Evolutionary conservation across 2,888 invertebrate species (phyloP), one percentile per base, ranked within the genome.

Genomic region (Caenorhabditis japonica): DNA sequence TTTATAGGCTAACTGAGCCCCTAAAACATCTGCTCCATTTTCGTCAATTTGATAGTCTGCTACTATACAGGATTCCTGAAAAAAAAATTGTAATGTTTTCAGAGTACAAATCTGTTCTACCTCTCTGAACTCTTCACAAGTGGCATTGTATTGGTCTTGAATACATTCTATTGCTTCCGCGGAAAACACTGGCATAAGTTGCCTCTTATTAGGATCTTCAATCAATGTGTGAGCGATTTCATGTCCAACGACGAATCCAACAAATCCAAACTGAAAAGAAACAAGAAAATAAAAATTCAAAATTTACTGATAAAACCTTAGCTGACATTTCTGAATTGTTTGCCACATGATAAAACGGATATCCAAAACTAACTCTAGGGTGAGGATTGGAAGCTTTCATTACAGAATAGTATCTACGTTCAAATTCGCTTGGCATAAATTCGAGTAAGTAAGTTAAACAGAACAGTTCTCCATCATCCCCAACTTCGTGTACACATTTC

Each of bases 1-100:
- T 33, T 34, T 33, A 17, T 58, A 58, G 4, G 56, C 30, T 5
- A 58, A n/a, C 23, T 46, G 56, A 10, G 43, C 3, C 3, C 56
- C 56, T 2, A 58, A 3, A 46, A 58, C 46, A 25, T 58, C 56
- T 12, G 56, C 44, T 58, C 56, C 56, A 10, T 58, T 43, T 1
- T 58, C 56, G 8, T 58, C 56, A 15, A 58, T 15, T 13, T 44
- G 44, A 0, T 10, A 4, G 5, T 2, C 15, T 3, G 1, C 15
- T 3, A 19, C n/a, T 13, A 10, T 25, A 38, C 56, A 58, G 1
- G 27, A 25, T 13, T 13, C n/a, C 53, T 53, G 8, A 19, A 41
- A n/a, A 41, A n/a, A n/a, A n/a, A n/a, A n/a, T n/a, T n/a, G n/a
- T n/a, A n/a, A n/a, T n/a, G n/a, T 30, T 30, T 23, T n/a, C n/a